Percentiles rank a stretch among this genome's conserved stretches.
Evolutionary conservation across 2,113 vertebrate genomes (phyloP).

Genomic region (Grallaria varia): DNA sequence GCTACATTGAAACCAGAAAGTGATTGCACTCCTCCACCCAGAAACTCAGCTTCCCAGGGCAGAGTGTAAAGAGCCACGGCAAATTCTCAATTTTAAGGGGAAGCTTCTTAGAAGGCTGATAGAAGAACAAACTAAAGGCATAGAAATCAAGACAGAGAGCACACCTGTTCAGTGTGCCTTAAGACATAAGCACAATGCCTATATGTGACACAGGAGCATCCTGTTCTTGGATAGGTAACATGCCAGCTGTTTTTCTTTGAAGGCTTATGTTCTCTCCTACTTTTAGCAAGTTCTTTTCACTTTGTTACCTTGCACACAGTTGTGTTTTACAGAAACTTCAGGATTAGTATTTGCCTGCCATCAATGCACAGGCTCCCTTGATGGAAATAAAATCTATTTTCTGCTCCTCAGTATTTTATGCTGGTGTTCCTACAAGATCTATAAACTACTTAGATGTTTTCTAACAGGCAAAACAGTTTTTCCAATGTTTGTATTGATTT

Average conservation of each 20-base stretch:
- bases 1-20: neutral
- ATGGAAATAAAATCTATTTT: neutral
- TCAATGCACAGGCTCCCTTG: neutral
- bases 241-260: neutral
- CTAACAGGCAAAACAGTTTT: neutral
- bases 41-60: neutral
- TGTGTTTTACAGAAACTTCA: neutral
- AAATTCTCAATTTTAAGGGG: neutral
- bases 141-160: neutral
- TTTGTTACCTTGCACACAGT: neutral
- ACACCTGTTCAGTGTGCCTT: neutral
- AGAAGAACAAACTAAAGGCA: neutral
- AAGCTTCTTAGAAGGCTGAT: neutral
- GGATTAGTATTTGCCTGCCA: neutral
- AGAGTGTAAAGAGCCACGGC: neutral
- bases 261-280: neutral
- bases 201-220: neutral
- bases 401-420: neutral
- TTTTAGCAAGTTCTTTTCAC: neutral
- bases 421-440: neutral
- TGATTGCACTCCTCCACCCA: neutral
- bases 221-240: neutral
- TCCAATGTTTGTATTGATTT: neutral
- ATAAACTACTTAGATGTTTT: neutral
- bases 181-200: neutral